Evolutionary conservation across 2,797 vertebrate genomes (phyloP).

Genomic region (Catamblyrhynchus diadema): DNA sequence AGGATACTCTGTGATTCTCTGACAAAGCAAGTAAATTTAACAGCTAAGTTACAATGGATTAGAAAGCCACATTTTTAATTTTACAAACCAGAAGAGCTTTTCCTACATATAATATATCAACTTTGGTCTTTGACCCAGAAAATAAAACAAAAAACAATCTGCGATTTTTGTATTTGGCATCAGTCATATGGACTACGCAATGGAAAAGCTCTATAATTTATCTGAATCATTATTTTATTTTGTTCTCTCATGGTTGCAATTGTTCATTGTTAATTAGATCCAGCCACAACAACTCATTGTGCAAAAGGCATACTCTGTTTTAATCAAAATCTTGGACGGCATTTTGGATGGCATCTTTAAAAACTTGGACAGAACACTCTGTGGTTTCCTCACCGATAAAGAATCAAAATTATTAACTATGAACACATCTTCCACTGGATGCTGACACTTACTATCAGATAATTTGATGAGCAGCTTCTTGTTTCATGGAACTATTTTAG

Average conservation of each 20-base stretch:
- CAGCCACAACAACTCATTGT: conserved; percentile 44
- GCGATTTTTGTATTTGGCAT: not conserved
- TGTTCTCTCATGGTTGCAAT: conserved; percentile 8
- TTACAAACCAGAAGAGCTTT: not conserved
- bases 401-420: conserved; percentile 22
- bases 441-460: not conserved
- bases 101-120: not conserved
- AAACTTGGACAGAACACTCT: conserved; percentile 11
- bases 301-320: conserved; percentile 35
- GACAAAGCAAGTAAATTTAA: not conserved
- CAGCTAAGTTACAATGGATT: not conserved
- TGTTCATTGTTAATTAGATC: conserved; percentile 53
- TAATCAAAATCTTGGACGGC: conserved; percentile 31
- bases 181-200: not conserved
- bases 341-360: conserved; percentile 42
- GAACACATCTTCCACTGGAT: not conserved
- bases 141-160: not conserved
- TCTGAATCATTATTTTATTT: conserved; percentile 43
- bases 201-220: conserved; percentile 45
- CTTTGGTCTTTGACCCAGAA: not conserved
- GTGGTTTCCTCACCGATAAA: not conserved
- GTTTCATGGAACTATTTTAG: not conserved
- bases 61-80: not conserved
- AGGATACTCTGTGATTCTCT: not conserved
- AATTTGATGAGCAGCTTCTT: not conserved